Evolutionary conservation across 1,140 invertebrate species (phyloP).

Genomic region (Hycleus phaleratus): DNA sequence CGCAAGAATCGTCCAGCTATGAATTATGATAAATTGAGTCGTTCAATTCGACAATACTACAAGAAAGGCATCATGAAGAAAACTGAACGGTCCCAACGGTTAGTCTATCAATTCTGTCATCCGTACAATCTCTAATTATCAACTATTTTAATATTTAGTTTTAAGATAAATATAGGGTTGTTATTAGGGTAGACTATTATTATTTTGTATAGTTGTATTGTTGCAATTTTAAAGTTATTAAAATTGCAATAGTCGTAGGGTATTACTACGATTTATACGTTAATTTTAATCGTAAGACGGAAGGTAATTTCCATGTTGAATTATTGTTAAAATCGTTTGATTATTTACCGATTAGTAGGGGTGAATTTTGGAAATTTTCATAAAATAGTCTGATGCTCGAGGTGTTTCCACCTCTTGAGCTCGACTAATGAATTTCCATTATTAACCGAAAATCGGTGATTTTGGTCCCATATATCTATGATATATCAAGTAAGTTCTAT

Average conservation of each 20-base stretch:
- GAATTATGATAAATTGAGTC: constrained; percentile 99
- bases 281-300: constrained; percentile 30
- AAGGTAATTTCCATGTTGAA: constrained; percentile 44
- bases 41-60: constrained; percentile 98
- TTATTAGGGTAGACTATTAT: no score
- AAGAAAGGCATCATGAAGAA: constrained; percentile 99
- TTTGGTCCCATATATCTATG: constrained; percentile 93
- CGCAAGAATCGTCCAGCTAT: constrained; percentile 97
- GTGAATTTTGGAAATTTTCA: constrained; percentile 2
- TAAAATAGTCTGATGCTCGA: constrained; percentile 27
- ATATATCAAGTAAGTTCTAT: constrained; percentile 92
- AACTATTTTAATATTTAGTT: no score
- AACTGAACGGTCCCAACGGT: constrained; percentile 91
- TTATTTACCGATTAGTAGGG: constrained; percentile 36
- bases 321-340: constrained; percentile 11
- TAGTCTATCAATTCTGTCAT: constrained; percentile 98
- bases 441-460: constrained; percentile 54
- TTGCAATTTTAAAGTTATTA: constrained; percentile 37
- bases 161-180: no score
- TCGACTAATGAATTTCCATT: constrained; percentile 22
- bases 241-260: constrained; percentile 29
- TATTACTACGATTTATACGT: constrained; percentile 27
- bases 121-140: constrained; percentile 73
- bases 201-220: background rate
- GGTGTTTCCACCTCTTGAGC: constrained; percentile 28